Base-by-base conservation (phyloP, 2,797 vertebrate species). In the Acanthurus lineatus region DNA sequence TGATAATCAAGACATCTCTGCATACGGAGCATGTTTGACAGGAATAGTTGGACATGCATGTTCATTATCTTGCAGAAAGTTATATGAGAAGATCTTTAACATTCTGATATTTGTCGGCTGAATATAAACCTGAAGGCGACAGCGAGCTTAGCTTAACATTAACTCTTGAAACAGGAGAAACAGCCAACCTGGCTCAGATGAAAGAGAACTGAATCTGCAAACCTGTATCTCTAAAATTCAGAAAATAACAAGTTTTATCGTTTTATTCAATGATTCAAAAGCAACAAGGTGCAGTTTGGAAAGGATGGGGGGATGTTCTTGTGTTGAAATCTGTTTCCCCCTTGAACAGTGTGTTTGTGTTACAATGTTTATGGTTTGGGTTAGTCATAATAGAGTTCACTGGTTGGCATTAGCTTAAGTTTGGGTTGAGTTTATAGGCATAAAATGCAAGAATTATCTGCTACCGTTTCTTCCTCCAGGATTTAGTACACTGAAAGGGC, bases 1-100 rank as follows among this genome's bases (percentile, higher is more conserved):
- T 61, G 69, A 77, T 15, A 69, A 19, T 53, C 22, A 59, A 40
- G 35, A 69, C 56, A 71, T 57, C 17, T 64, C 17, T 42, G 16
- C 35, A 48, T 66, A 63, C 47, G 64, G 42, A 65, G 49, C 15
- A 42, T 59, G 20, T 51, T 67, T 56, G 20, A 62, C 25, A 38
- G 42, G 52, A 66, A 60, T 19, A 38, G 56, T 38, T 38, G 6
- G 11, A 67, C 7, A 19, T 10, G 0, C n/a, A 44, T 42, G 57
- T 57, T 44, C 16, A 28, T 32, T 63, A 53, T 53, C 17, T n/a
- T 12, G 14, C 20, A 1, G 3, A 32, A 44, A 66, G 14, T 51
- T 42, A 44, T 5, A 64, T 14, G 11, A 60, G 35, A 62, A 16
- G 58, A 52, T 53, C 6, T 1, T 71, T 40, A 45, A 6, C 12